phyloP scores from a whole-genome alignment of 2,888 invertebrate species.

The Scaeva pyrastri region DNA sequence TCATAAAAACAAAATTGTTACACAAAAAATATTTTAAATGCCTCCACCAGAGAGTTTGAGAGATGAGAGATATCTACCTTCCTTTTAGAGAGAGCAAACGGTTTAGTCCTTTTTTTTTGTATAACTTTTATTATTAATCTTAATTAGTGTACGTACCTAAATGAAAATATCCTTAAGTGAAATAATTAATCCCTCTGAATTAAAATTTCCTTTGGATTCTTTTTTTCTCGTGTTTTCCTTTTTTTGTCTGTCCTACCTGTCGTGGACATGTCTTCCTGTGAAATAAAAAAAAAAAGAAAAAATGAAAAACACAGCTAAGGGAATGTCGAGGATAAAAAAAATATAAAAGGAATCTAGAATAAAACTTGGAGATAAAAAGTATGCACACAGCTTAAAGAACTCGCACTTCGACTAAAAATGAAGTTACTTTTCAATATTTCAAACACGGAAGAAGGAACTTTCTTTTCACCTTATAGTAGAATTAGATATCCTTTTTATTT shows the following conservation, averaged over 20 bases:
- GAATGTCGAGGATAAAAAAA: background rate
- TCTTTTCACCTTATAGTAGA: background rate
- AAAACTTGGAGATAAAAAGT: background rate
- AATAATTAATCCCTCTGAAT: constrained; percentile 40
- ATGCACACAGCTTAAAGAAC: background rate
- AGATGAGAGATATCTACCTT: background rate
- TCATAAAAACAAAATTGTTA: background rate
- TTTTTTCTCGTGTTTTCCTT: too few species aligned
- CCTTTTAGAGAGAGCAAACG: background rate
- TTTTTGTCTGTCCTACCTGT: background rate
- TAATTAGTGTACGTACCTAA: constrained; percentile 64
- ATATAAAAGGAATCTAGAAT: background rate
- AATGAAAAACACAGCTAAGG: background rate
- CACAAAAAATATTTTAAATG: background rate
- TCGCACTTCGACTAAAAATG: background rate
- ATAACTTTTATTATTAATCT: constrained; percentile 51
- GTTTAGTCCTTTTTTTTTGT: constrained; percentile 13
- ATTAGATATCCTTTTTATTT: background rate
- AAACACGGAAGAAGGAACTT: too few species aligned
- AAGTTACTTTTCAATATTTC: background rate
- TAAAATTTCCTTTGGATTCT: background rate
- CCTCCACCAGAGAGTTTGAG: too few species aligned
- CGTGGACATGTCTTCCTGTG: background rate
- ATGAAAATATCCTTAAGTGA: constrained; percentile 51
- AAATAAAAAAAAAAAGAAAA: background rate